Base-by-base conservation (phyloP, 1,140 invertebrate species). In the Drosophila varians region DNA sequence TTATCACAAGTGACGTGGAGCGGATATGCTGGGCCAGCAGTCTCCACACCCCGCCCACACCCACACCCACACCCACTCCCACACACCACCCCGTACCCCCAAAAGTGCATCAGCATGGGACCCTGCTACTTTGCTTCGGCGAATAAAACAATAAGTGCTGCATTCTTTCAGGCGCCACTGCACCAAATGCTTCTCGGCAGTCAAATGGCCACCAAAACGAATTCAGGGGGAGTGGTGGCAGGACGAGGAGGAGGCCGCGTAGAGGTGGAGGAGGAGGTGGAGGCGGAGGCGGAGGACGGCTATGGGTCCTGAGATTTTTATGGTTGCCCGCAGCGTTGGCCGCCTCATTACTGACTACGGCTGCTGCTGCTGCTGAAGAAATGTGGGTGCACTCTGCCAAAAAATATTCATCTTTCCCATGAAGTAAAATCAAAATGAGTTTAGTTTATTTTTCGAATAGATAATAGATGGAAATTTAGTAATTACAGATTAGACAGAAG, bases 1-100 rank as follows among this genome's bases (percentile, higher is more conserved):
- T 86, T 86, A 86, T 86, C 82, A 80, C 82, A 86, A 86, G 82
- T 86, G 82, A 86, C 82, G 82, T 86, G 82, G 82, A 80, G 82
- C 80, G 80, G 80, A 86, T 86, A 87, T 86, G 82, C 76, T 86
- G 82, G 68, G 54, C 69, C 53, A 70, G 60, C 60, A 62, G 54
- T 62, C 58, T 62, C 54, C 26, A 58, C 38, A n/a, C 12, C 3
- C 12, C 3, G 1, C 3, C 11, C 2, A 5, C 7, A 1, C 7
- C 40, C 38, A 45, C 38, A 8, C 11, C 11, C 11, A 3, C 11
- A 1, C 0, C 21, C 25, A 46, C 19, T 11, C 4, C 46, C 48
- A n/a, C n/a, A n/a, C 12, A 12, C 18, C 21, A 19, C 7, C 1
- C 12, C 1, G 4, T 11, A 46, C 23, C 38, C 36, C 8, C n/a